Conservation (phyloP, 2,113 vertebrate species). For the Carollia perspicillata region DNA sequence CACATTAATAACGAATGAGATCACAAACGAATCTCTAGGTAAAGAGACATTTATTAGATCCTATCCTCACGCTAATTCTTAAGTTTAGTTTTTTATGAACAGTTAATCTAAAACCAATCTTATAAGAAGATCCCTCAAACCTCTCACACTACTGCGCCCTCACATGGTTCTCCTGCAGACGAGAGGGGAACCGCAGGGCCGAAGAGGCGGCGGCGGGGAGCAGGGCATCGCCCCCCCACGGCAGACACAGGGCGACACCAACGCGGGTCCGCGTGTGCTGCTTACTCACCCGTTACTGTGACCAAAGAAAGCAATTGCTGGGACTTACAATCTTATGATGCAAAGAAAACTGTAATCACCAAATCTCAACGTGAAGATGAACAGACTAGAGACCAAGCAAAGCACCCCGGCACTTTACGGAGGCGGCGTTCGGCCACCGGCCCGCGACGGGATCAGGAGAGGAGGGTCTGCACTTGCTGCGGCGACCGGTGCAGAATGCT, state of each 20-base stretch:
- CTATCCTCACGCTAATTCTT: not conserved
- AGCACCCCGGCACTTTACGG: not conserved
- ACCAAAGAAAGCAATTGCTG: not conserved
- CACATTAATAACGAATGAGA: not conserved
- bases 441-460: conserved; percentile 81
- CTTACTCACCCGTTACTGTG: not conserved
- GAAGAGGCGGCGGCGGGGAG: not conserved
- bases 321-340: not conserved
- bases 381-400: conserved; percentile 41
- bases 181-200: not conserved
- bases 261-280: not conserved
- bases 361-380: conserved; percentile 60
- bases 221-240: not conserved
- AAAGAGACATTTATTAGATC: not conserved
- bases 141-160: not conserved
- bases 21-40: not conserved
- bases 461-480: conserved; percentile 92
- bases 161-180: not conserved
- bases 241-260: not conserved
- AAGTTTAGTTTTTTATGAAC: not conserved
- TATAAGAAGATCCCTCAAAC: not conserved
- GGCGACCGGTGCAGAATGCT: conserved; percentile 90
- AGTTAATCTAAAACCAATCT: not conserved
- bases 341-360: conserved; percentile 2
- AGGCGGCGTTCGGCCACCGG: too few species aligned